These are phyloP conservation scores for Hemicrepidius hirtus DNA, from an alignment of 2,888 invertebrate species.

Conservation along the genomic window DNA sequence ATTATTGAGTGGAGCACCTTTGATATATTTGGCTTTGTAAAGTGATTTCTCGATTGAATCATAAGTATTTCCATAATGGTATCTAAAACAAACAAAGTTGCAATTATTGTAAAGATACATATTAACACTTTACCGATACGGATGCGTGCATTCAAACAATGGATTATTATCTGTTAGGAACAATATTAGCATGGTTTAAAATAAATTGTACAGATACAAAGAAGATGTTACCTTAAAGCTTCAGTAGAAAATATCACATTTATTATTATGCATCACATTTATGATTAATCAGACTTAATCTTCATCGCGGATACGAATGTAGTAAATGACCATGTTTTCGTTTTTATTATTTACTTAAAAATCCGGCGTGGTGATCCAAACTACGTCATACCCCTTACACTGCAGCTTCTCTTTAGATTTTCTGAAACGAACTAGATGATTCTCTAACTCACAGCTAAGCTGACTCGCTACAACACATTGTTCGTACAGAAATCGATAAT, in stretches of 20 bases:
- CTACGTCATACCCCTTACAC: constrained; percentile 46
- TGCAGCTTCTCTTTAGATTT: constrained; percentile 42
- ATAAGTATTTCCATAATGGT: constrained; percentile 72
- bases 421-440: constrained; percentile 37
- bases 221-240: constrained; percentile 44
- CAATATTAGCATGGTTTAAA: neutral
- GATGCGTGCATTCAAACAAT: too few relatives aligned
- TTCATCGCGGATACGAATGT: constrained; percentile 18
- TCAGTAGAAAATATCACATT: constrained; percentile 53
- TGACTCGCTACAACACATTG: constrained; percentile 45
- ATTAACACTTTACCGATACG: too few relatives aligned
- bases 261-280: constrained; percentile 49
- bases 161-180: neutral
- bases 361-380: constrained; percentile 42
- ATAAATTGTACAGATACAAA: neutral
- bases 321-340: constrained; percentile 44
- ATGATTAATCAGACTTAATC: constrained; percentile 51
- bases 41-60: constrained; percentile 71
- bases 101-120: too few relatives aligned
- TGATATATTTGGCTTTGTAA: constrained; percentile 66
- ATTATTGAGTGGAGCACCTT: constrained; percentile 56
- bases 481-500: constrained; percentile 49
- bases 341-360: constrained; percentile 47
- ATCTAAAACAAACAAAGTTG: constrained; percentile 60
- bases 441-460: constrained; percentile 38